These are phyloP conservation scores for Luscinia luscinia DNA, from an alignment of 2,797 vertebrate genomes.

Conservation along the genomic window DNA sequence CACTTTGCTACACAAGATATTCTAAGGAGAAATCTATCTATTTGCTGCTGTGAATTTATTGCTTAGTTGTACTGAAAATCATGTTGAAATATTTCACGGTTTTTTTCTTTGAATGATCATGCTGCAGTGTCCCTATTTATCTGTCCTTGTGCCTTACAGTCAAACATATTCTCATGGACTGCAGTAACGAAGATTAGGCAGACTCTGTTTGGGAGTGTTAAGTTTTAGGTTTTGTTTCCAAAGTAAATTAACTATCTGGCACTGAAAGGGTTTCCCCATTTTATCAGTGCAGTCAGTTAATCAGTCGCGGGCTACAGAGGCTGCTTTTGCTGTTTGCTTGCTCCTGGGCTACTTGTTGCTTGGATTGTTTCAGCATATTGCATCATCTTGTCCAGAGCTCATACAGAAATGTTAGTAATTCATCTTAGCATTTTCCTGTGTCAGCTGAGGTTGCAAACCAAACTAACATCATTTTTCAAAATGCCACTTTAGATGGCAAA, in stretches of 20 bases:
- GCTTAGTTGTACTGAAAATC: background rate
- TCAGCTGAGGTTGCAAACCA: conserved; percentile 35
- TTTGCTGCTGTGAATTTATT: background rate
- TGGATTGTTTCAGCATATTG: conserved; percentile 1
- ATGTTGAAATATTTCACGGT: background rate
- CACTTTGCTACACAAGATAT: background rate
- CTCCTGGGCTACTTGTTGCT: background rate
- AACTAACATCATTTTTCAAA: conserved; percentile 62
- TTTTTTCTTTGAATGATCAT: background rate
- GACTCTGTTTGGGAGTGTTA: background rate
- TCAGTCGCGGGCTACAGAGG: background rate
- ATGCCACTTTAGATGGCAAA: conserved; percentile 33
- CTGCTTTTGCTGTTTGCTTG: conserved; percentile 1
- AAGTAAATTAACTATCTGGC: background rate
- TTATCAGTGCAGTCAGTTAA: background rate
- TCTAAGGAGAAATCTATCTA: background rate
- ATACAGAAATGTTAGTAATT: conserved; percentile 58
- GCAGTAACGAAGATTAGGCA: background rate
- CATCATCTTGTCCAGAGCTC: conserved; percentile 27
- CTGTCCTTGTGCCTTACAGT: background rate
- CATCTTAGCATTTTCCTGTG: conserved; percentile 26
- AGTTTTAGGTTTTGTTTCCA: background rate
- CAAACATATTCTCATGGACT: background rate
- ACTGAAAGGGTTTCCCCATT: background rate
- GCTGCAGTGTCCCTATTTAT: background rate